Percentiles rank a stretch among this genome's conserved stretches.
Evolutionary conservation across 2,888 invertebrate species (phyloP).

Genomic region (Brenthis daphne): DNA sequence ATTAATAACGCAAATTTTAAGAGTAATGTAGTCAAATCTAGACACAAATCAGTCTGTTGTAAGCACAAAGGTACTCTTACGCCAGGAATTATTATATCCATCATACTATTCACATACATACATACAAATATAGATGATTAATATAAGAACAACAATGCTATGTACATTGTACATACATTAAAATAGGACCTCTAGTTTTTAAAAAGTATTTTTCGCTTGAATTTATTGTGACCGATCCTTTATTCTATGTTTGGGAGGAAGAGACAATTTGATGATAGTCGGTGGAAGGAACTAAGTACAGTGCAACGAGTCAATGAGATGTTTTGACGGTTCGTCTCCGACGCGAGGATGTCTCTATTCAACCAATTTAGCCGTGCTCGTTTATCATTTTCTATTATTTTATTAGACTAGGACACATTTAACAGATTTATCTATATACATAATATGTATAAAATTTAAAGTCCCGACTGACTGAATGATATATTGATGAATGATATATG

Average conservation of each 20-base stretch:
- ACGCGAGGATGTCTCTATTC: slow-evolving; percentile 69
- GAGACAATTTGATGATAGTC: slow-evolving; percentile 68
- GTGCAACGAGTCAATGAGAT: slow-evolving; percentile 57
- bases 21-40: too few species aligned
- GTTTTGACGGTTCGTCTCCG: slow-evolving; percentile 67
- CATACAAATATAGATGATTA: too few species aligned
- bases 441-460: background rate
- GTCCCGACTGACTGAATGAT: too few species aligned
- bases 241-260: slow-evolving; percentile 61
- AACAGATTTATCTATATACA: background rate
- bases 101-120: too few species aligned
- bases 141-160: too few species aligned
- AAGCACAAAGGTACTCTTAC: too few species aligned
- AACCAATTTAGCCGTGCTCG: slow-evolving; percentile 52
- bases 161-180: too few species aligned
- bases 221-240: slow-evolving; percentile 31
- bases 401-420: slow-evolving; percentile 23
- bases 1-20: too few species aligned
- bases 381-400: slow-evolving; percentile 36
- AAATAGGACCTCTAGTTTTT: too few species aligned
- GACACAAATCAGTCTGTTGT: too few species aligned
- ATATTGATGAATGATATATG: too few species aligned
- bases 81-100: too few species aligned
- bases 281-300: slow-evolving; percentile 68
- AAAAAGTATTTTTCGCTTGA: background rate